Conservation (phyloP, 2,113 vertebrate species). For the Rallus limicola region DNA sequence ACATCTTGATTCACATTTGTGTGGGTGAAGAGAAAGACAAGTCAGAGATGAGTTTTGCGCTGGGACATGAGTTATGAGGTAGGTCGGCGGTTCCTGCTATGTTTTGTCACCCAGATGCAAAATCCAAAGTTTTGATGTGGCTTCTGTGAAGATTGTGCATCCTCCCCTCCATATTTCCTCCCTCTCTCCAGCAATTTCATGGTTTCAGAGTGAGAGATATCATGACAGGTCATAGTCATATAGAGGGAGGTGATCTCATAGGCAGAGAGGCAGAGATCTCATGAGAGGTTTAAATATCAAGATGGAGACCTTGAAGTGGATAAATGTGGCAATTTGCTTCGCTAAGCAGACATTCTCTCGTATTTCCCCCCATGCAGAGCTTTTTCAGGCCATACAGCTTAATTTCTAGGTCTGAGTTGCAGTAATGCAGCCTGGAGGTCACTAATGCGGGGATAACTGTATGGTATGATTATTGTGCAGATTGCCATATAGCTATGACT, state of each 20-base stretch:
- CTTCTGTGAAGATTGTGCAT: not conserved
- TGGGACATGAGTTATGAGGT: not conserved
- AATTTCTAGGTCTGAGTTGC: constrained; percentile 56
- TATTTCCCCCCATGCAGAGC: not conserved
- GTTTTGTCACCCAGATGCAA: not conserved
- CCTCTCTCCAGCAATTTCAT: not conserved
- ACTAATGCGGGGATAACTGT: constrained; percentile 62
- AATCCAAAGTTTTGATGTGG: not conserved
- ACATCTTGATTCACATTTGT: not conserved
- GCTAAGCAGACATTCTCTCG: not conserved
- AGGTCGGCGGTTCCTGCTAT: not conserved
- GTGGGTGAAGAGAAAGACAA: constrained; percentile 3
- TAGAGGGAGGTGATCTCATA: not conserved
- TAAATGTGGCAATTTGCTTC: constrained; percentile 51
- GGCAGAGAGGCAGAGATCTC: not conserved
- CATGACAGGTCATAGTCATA: not conserved
- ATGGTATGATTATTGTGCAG: constrained; percentile 17
- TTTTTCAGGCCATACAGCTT: not conserved
- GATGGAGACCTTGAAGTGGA: constrained; percentile 31
- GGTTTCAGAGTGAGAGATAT: not conserved
- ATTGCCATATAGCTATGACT: constrained; percentile 14
- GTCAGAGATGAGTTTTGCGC: not conserved
- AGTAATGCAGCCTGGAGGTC: constrained; percentile 51
- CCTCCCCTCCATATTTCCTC: not conserved
- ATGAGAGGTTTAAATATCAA: constrained; percentile 47